Base-by-base conservation (phyloP, 2,113 vertebrate genomes). In the Dunckerocampus dactyliophorus region DNA sequence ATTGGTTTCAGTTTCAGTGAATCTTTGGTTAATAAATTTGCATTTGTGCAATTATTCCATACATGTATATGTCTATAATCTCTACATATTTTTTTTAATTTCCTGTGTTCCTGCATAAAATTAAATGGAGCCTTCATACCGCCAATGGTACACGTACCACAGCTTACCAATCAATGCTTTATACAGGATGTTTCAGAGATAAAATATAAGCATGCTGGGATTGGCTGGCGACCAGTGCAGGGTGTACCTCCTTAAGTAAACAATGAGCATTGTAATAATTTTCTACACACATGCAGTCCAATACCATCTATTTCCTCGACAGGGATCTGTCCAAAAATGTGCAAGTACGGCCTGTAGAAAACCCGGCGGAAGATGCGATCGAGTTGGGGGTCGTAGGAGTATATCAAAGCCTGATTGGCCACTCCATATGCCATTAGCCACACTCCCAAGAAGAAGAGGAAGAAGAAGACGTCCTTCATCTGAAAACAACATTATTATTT, bases 381-480 rank as follows among this genome's bases (percentile, higher is more conserved):
- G 0, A 82, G 82, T 1, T 76, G 77, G 1, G 88, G 83, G 67
- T 95, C 92, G 0, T 80, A 91, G 12, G 91, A 77, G 45, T 94
- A 91, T 3, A 94, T 83, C 17, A 96, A 70, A 22, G 93, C 94
- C 79, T 96, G 93, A 2, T 93, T 95, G 60, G 94, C 91, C 47
- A 96, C 93, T 16, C 94, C 94, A 0, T 96, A 96, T 0, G 95
- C 94, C 67, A 93, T 80, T 6, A 94, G 67, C 95, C 95, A 96
- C 65, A 96, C 90, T 0, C 82, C 88, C 11, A 96, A 90, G 83
- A 95, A 95, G 88, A 96, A 96, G 49, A 96, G 90, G 85, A 96
- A 95, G 87, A 95, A 94, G 85, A 96, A 95, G 0, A 94, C 71
- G 1, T 96, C 94, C 79, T 96, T 96, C 88, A 96, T 89, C 95